Evolutionary conservation across 2,888 invertebrate genomes (phyloP).

Genomic region (Cantharis lateralis): DNA sequence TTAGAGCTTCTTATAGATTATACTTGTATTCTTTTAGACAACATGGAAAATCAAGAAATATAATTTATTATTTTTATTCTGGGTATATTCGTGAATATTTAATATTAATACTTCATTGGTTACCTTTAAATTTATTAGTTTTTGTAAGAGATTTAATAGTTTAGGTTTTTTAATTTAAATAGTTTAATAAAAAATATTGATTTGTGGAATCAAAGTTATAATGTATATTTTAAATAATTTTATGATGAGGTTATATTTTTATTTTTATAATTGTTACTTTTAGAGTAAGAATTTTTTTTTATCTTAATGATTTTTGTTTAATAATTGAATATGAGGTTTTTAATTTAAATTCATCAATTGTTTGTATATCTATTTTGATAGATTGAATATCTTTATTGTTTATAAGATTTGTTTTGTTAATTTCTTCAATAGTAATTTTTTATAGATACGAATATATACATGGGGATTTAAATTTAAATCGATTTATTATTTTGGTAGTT

Average conservation of each 20-base stretch:
- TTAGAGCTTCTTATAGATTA: conserved; percentile 61
- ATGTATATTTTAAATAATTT: conserved; percentile 57
- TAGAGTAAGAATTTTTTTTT: conserved; percentile 52
- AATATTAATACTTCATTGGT: conserved; percentile 65
- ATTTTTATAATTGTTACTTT: conserved; percentile 51
- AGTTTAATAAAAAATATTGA: conserved; percentile 69
- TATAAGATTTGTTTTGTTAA: too few species aligned
- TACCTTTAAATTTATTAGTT: conserved; percentile 67
- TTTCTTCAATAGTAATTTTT: too few species aligned
- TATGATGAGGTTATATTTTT: conserved; percentile 59
- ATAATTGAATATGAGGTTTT: conserved; percentile 63
- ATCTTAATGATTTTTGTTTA: conserved; percentile 56
- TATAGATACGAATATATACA: too few species aligned
- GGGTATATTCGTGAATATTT: conserved; percentile 63
- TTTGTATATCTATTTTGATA: too few species aligned
- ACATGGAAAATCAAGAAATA: conserved; percentile 62
- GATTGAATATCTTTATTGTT: too few species aligned
- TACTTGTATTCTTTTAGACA: conserved; percentile 67
- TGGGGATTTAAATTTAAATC: too few species aligned
- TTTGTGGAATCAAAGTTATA: conserved; percentile 69
- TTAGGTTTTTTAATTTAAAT: conserved; percentile 61
- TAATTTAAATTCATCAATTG: too few species aligned
- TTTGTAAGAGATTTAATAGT: conserved; percentile 56
- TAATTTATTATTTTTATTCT: conserved; percentile 58
- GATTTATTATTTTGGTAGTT: too few species aligned